Base-by-base conservation (phyloP, 1,140 invertebrate genomes). In the Nasonia giraulti region DNA sequence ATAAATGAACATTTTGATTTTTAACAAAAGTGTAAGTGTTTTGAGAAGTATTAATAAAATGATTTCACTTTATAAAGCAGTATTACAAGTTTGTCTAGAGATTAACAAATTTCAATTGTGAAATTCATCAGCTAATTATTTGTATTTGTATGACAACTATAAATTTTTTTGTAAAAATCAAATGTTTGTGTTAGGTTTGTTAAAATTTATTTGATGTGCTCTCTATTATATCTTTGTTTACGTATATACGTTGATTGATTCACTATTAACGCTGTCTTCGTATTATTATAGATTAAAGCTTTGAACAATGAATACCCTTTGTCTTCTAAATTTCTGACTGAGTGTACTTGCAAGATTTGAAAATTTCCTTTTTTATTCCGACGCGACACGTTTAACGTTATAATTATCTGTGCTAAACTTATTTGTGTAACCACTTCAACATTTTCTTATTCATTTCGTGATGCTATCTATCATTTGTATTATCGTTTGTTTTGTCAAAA, bases 361-460 rank as follows among this genome's bases (percentile, higher is more conserved):
- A 37, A n/a, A n/a, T 17, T 1, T 11, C 20, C 20, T n/a, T 44
- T 82, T 33, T 12, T 3, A 33, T 37, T n/a, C 40, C 20, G 71
- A 10, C 17, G 27, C 20, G 44, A 74, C 27, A n/a, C 3, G 12
- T 50, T 74, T 55, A 23, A 27, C 71, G 12, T 82, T 76, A 37
- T 75, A 75, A 71, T 75, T 40, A 62, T 62, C 55, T n/a, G 55
- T 62, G 55, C 31, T 40, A 82, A 44, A 40, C n/a, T 44, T 66
- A 27, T 71, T 62, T 12, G 33, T 47, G 62, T 83, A 50, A 83
- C 33, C 62, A 47, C 78, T 71, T 83, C 20, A 20, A 47, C 37
- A 50, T 50, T 78, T 50, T 78, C n/a, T 62, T 37, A 14, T 76
- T 69, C 2, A 40, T 80, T 79, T 84, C 44, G 76, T 78, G n/a